A percentile compares a stretch with the other conserved stretches of the same genome.
phyloP scores from a whole-genome alignment of 2,888 invertebrate genomes.

The Drosophila demipolita region DNA sequence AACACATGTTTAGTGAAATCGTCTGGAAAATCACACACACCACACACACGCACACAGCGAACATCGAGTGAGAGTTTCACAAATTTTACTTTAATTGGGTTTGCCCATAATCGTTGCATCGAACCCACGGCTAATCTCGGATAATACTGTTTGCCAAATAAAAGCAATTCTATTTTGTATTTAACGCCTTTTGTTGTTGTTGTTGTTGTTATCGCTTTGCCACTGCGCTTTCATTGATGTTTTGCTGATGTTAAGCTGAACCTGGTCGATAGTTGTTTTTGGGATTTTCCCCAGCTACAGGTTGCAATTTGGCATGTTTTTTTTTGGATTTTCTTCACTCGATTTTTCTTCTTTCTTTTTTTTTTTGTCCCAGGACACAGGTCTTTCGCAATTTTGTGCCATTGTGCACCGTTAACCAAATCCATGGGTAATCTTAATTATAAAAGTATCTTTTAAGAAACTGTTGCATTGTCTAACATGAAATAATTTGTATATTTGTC shows the following conservation, averaged over 20 bases:
- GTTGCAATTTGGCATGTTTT: constrained; percentile 24
- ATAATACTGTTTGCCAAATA: constrained; percentile 83
- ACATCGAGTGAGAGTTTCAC: constrained; percentile 25
- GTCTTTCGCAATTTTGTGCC: constrained; percentile 38
- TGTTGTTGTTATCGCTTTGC: constrained; percentile 8
- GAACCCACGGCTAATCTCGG: constrained; percentile 83
- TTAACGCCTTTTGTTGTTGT: constrained; percentile 45
- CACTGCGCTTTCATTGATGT: constrained; percentile 54
- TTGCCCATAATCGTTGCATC: constrained; percentile 82
- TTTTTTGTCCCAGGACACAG: constrained; percentile 8
- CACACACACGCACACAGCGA: constrained; percentile 30
- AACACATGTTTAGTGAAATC: constrained; percentile 79
- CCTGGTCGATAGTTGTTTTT: neutral
- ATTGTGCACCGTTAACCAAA: constrained; percentile 1
- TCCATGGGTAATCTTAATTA: constrained; percentile 34
- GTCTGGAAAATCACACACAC: constrained; percentile 73
- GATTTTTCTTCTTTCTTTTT: neutral
- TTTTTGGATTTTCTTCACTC: neutral
- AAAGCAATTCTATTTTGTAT: constrained; percentile 75
- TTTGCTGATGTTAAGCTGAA: constrained; percentile 10
- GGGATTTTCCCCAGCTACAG: constrained; percentile 34
- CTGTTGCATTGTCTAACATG: constrained; percentile 26
- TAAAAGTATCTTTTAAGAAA: constrained; percentile 9
- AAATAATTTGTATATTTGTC: constrained; percentile 35
- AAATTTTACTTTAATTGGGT: constrained; percentile 82